Conservation (phyloP, 2,888 invertebrate genomes). For the Tipula confusa region DNA sequence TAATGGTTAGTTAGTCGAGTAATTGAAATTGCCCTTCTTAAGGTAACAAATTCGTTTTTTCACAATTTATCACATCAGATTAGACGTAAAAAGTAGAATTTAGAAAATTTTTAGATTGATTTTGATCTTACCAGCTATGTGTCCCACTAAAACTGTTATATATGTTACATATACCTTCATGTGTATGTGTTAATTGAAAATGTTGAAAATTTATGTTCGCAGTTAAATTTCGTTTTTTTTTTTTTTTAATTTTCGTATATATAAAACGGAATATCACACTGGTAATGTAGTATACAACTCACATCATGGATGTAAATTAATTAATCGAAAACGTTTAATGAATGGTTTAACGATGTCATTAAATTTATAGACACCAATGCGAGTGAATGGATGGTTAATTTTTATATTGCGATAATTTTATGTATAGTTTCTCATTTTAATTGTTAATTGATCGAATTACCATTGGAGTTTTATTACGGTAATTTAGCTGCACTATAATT, state of each 20-base stretch:
- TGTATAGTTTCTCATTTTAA: no score
- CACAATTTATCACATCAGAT: background rate
- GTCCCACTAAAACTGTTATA: background rate
- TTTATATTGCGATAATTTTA: no score
- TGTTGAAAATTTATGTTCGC: no score
- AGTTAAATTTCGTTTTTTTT: no score
- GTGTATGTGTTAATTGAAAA: background rate
- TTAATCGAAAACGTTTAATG: background rate
- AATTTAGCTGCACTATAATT: no score
- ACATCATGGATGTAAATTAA: no score
- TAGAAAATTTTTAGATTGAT: background rate
- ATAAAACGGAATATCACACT: background rate
- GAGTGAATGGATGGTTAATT: no score
- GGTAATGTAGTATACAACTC: background rate
- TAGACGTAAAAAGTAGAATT: background rate
- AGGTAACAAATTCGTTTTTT: background rate
- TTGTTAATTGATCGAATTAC: no score
- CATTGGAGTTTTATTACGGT: no score
- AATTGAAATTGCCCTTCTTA: conserved; percentile 12
- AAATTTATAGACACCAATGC: no score
- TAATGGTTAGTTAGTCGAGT: background rate
- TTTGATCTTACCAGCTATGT: background rate
- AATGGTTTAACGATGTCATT: background rate
- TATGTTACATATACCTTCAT: no score
- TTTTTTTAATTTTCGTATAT: background rate